A percentile compares a stretch with the other conserved stretches of the same genome.
Evolutionary conservation across 2,797 vertebrate species (phyloP).

Genomic region (Chelonia mydas): DNA sequence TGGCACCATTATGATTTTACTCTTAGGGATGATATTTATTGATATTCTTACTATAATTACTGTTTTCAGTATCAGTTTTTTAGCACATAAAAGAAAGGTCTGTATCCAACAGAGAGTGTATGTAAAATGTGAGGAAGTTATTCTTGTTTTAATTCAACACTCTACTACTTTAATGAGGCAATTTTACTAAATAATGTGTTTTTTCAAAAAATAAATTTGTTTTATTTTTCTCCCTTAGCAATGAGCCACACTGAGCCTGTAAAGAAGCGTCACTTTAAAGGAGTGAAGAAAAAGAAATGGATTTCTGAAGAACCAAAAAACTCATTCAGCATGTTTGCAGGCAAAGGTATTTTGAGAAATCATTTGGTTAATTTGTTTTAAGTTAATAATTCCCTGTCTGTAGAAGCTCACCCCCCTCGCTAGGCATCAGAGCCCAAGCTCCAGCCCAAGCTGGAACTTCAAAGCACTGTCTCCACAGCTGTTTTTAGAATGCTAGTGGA

Average conservation of each 20-base stretch:
- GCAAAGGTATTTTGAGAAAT: conserved; percentile 68
- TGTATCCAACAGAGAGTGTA: conserved; percentile 6
- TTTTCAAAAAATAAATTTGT: neutral
- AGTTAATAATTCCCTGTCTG: neutral
- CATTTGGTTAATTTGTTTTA: neutral
- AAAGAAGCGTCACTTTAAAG: conserved; percentile 72
- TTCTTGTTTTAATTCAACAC: conserved; percentile 32
- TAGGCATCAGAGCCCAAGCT: neutral
- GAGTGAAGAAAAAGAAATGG: conserved; percentile 74
- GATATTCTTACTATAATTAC: neutral
- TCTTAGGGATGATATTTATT: neutral
- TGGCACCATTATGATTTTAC: neutral
- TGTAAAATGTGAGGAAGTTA: neutral
- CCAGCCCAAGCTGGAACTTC: neutral
- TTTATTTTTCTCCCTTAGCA: conserved; percentile 41
- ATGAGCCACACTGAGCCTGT: conserved; percentile 55
- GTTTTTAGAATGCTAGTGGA: neutral
- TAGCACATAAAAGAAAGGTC: conserved; percentile 18
- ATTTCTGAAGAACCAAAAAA: conserved; percentile 71
- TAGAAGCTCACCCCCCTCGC: neutral
- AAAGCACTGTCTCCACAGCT: neutral
- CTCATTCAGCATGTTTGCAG: conserved; percentile 30
- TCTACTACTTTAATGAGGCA: conserved; percentile 38
- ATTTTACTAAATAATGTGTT: neutral
- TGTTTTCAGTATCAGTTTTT: conserved; percentile 15